A percentile compares a stretch with the other conserved stretches of the same genome.
Conservation (phyloP, 2,113 vertebrate genomes). For the Solea senegalensis region DNA sequence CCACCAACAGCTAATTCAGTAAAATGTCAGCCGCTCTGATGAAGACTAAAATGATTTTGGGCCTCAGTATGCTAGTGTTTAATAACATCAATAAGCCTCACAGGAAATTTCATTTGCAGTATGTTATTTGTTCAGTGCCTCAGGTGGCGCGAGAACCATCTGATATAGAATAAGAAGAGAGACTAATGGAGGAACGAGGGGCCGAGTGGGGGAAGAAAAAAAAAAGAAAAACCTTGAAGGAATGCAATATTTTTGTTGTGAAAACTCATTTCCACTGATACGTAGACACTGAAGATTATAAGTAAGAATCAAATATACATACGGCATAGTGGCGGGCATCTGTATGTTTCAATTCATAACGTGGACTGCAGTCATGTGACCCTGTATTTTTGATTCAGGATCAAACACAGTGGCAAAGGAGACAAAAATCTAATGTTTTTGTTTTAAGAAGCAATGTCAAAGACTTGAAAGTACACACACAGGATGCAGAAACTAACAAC, state of each 20-base stretch:
- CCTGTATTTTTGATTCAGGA: slow-evolving; percentile 4
- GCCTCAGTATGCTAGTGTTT: slow-evolving; percentile 84
- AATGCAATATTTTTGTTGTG: slow-evolving; percentile 30
- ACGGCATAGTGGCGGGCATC: slow-evolving; percentile 13
- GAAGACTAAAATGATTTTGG: slow-evolving; percentile 85
- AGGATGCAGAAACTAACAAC: background rate
- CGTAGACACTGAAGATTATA: slow-evolving; percentile 12
- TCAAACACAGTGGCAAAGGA: slow-evolving; percentile 11
- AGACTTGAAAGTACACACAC: background rate
- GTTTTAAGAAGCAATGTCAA: slow-evolving; percentile 13
- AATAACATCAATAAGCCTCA: slow-evolving; percentile 87
- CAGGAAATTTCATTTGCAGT: slow-evolving; percentile 84
- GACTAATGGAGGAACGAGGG: slow-evolving; percentile 17
- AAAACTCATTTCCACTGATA: slow-evolving; percentile 24
- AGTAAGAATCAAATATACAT: slow-evolving; percentile 33
- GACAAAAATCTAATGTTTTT: background rate
- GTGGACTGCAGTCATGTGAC: slow-evolving; percentile 17
- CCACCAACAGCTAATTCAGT: slow-evolving; percentile 80
- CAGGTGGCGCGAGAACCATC: slow-evolving; percentile 76
- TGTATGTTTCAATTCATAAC: slow-evolving; percentile 3
- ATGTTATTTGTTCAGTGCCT: slow-evolving; percentile 83
- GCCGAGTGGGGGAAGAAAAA: slow-evolving; percentile 17
- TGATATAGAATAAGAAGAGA: slow-evolving; percentile 67
- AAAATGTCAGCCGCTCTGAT: slow-evolving; percentile 85
- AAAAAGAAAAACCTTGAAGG: slow-evolving; percentile 17